phyloP scores from a whole-genome alignment of 1,140 invertebrate genomes.

The Neotoxoptera formosana region DNA sequence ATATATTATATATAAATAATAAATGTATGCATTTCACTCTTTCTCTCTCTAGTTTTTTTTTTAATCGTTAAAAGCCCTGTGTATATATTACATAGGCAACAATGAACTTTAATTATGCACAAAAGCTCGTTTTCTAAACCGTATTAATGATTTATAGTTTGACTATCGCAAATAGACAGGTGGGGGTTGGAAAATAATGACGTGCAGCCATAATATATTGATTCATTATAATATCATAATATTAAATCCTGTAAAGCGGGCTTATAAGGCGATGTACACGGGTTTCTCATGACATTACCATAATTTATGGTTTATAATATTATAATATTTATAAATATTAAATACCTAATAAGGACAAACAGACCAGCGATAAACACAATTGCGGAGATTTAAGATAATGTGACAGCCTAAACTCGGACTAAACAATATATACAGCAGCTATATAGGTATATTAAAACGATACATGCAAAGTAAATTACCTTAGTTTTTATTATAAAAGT shows the following conservation, averaged over 20 bases:
- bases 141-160: constrained; percentile 37
- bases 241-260: neutral
- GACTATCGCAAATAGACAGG: constrained; percentile 18
- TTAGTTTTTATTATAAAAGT: neutral
- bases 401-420: neutral
- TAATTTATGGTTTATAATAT: neutral
- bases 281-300: neutral
- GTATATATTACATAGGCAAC: neutral
- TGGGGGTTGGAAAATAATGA: constrained; percentile 16
- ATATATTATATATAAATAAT: neutral
- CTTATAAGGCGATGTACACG: neutral
- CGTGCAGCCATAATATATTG: neutral
- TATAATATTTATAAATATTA: neutral
- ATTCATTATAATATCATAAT: neutral
- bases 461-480: neutral
- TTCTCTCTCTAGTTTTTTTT: neutral
- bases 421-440: neutral
- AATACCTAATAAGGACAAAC: neutral
- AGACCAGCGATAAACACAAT: neutral
- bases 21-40: neutral
- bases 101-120: constrained; percentile 28
- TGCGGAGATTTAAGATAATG: neutral
- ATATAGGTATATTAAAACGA: neutral
- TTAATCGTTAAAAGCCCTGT: constrained; percentile 31
- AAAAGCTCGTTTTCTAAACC: constrained; percentile 10